Evolutionary conservation across 2,113 vertebrate genomes (phyloP).

Genomic region (Perca fluviatilis): DNA sequence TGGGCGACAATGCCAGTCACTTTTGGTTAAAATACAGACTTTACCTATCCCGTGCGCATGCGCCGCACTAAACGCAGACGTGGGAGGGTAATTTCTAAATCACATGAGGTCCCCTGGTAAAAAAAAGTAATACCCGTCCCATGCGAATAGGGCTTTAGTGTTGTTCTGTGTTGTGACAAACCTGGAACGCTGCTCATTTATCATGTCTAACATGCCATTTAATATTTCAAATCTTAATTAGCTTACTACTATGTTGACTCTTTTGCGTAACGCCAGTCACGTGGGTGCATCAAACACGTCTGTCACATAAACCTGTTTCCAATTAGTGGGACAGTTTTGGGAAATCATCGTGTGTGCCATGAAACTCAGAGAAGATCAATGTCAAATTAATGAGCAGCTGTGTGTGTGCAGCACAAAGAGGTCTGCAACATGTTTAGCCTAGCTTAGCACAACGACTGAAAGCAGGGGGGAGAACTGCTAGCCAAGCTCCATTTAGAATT

Average conservation of each 20-base stretch:
- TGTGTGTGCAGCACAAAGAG: not conserved
- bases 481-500: not conserved
- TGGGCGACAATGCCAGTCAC: too few species aligned
- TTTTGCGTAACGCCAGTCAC: not conserved
- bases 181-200: not conserved
- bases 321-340: not conserved
- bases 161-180: not conserved
- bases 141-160: too few species aligned
- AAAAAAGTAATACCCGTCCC: too few species aligned
- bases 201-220: not conserved
- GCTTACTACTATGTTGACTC: not conserved
- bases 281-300: not conserved
- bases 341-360: not conserved
- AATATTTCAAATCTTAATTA: too few species aligned
- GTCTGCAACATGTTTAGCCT: not conserved
- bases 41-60: too few species aligned
- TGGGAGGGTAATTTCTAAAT: too few species aligned
- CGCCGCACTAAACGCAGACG: too few species aligned
- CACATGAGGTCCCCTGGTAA: too few species aligned
- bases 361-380: not conserved
- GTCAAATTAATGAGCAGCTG: not conserved
- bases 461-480: not conserved
- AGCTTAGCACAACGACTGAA: not conserved
- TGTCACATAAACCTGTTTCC: constrained; percentile 2
- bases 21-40: too few species aligned